Evolutionary conservation across 2,113 vertebrate species (phyloP), one percentile per base, ranked within the genome.

Genomic region (Castor canadensis): DNA sequence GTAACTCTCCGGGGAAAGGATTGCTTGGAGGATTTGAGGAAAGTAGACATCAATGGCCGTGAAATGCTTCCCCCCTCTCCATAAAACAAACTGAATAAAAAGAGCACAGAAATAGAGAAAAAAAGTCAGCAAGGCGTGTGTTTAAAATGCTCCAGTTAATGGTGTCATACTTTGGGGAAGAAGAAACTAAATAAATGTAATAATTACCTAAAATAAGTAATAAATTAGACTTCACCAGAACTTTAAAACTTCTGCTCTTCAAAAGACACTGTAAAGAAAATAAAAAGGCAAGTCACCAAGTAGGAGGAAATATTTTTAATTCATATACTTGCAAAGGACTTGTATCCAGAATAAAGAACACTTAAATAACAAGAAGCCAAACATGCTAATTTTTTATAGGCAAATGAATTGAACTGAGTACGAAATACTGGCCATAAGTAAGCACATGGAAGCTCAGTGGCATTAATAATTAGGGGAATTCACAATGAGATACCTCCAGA

Each of bases 111-210:
- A 92, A 92, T 43, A 92, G 80, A 45, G 28, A 79, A 47, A n/a
- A 82, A 86, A 71, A 54, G 52, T 60, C 52, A 91, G 35, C 66
- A 92, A 80, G 88, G 24, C 43, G 9, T n/a, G 52, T 81, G 30
- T 92, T 85, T 88, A 72, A 95, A 95, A 87, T 64, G 81, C 54
- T 85, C 72, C 67, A 58, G 60, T 79, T 95, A 67, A 95, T 77
- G n/a, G 43, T 69, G 32, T 88, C 60, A 90, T 85, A 87, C 35
- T 69, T 85, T 69, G 54, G 43, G 47, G n/a, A 81, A 84, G 66
- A 87, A 95, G 40, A 87, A 96, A 89, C 71, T 79, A 96, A 89
- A 43, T 69, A 94, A 91, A 87, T 89, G 47, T 84, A 95, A 83
- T 69, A 86, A 85, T 47, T 92, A 64, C 32, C 24, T 66, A 91